A percentile compares a stretch with the other conserved stretches of the same genome.
phyloP scores from a whole-genome alignment of 2,113 vertebrate genomes.

The Motacilla tschutschensis region DNA sequence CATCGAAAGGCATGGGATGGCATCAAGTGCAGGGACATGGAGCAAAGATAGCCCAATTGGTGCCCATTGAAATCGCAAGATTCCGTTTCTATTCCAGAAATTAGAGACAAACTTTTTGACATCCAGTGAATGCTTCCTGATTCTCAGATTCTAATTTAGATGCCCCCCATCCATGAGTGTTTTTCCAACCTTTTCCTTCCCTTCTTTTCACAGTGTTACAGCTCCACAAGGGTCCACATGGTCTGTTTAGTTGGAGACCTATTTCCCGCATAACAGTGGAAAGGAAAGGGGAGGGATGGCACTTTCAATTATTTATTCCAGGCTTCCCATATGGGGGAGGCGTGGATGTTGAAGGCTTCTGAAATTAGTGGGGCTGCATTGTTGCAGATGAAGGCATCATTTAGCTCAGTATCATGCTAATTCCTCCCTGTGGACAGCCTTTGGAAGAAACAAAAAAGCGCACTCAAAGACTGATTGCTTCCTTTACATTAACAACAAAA shows the following conservation, averaged over 20 bases:
- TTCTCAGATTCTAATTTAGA: background rate
- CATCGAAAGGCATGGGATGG: too few relatives aligned
- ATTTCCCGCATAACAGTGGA: background rate
- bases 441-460: slow-evolving; percentile 9
- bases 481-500: slow-evolving; percentile 31
- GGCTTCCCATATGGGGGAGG: background rate
- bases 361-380: background rate
- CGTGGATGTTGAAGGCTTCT: background rate
- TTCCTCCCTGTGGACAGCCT: background rate
- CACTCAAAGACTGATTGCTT: slow-evolving; percentile 33
- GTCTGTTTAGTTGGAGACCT: background rate
- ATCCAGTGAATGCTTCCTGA: background rate
- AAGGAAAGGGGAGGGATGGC: background rate
- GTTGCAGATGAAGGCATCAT: background rate
- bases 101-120: background rate
- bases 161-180: background rate
- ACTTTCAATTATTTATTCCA: slow-evolving; percentile 17
- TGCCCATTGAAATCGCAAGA: too few relatives aligned
- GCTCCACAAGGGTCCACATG: background rate
- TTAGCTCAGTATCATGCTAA: slow-evolving; percentile 22
- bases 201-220: background rate
- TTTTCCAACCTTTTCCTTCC: background rate
- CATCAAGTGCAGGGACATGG: too few relatives aligned
- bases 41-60: too few relatives aligned
- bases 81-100: too few relatives aligned